Base-by-base conservation (phyloP, 2,113 vertebrate genomes). In the Grantiella picta region DNA sequence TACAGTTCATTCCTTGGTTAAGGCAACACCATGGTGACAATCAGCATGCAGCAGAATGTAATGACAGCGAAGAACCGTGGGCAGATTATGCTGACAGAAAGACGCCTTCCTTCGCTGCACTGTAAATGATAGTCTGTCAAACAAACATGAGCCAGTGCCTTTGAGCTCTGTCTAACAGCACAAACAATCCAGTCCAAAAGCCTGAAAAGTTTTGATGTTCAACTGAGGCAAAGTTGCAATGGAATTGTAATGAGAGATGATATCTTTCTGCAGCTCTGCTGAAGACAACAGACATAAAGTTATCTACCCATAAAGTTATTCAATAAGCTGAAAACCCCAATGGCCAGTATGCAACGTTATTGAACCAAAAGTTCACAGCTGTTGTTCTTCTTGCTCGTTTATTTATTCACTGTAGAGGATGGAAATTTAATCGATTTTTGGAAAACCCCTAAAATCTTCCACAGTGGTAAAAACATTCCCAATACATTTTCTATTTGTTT, bases 11-110 rank as follows among this genome's bases (percentile, higher is more conserved):
- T 96, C 36, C 44, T 85, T 96, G 49, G 79, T 94, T 97, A 92
- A 96, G 65, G 45, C 56, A 97, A 85, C 70, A 69, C 81, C 77
- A 15, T 79, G 63, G 81, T 90, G 93, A 95, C 82, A 94, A 92
- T 88, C 93, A 95, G 78, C 86, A 80, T 70, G 53, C 57, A 96
- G 54, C 81, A 96, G 82, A 95, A 96, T 28, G 29, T 69, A 90
- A 95, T 64, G 82, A 94, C 96, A 97, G 85, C 49, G 92, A 97
- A 59, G 92, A 97, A 96, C 25, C 1, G 9, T 89, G 72, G 88
- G 59, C 35, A 97, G 89, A 92, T 83, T 72, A 93, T 50, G 68
- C 44, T 92, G 89, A 96, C 69, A 75, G 86, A 70, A 69, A 81
- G 57, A 94, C 11, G 3, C 50, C 38, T 72, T 18, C 63, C 84